These are phyloP conservation scores for Bos indicus DNA, from an alignment of 2,113 vertebrate species.

Conservation along the genomic window DNA sequence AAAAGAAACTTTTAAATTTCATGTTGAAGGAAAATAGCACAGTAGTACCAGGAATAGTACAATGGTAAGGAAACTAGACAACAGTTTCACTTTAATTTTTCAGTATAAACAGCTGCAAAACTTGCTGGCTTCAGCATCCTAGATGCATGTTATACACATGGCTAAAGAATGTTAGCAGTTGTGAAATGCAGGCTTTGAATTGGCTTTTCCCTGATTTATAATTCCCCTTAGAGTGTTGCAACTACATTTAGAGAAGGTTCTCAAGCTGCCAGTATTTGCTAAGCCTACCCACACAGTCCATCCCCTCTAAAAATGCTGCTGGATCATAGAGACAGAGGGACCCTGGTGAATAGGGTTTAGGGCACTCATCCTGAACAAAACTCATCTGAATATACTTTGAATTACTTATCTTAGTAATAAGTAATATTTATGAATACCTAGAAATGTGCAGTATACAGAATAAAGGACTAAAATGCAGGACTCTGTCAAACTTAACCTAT, in stretches of 20 bases:
- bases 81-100: conserved; percentile 18
- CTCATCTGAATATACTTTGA: background rate
- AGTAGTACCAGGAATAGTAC: background rate
- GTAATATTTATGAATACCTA: background rate
- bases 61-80: background rate
- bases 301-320: background rate
- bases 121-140: background rate
- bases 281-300: background rate
- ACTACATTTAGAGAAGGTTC: background rate
- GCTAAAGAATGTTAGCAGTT: conserved; percentile 27
- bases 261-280: background rate
- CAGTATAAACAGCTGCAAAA: background rate
- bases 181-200: conserved; percentile 27
- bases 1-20: background rate
- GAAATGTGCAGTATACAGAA: background rate
- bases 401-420: conserved; percentile 13
- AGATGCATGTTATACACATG: conserved; percentile 5
- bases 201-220: conserved; percentile 18
- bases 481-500: background rate
- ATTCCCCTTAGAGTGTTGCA: background rate
- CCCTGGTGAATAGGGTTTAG: background rate
- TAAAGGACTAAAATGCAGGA: background rate
- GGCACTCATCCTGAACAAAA: conserved; percentile 9
- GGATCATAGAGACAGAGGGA: background rate
- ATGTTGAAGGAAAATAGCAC: background rate